phyloP scores from a whole-genome alignment of 1,140 invertebrate species.

The Magallana ariakensis region DNA sequence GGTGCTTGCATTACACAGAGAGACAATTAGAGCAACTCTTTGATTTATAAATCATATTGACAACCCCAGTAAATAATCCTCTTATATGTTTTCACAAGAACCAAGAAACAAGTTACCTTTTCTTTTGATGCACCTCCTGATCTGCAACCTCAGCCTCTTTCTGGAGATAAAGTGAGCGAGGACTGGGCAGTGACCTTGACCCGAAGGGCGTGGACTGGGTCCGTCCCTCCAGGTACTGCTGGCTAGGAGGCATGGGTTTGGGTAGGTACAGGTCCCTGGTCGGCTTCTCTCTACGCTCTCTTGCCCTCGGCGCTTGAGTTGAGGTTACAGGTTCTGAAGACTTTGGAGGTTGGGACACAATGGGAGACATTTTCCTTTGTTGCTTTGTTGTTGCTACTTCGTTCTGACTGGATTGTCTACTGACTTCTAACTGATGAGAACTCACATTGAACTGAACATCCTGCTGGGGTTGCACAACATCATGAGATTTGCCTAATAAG shows the following conservation, averaged over 20 bases:
- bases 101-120: neutral
- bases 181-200: conserved; percentile 57
- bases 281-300: neutral
- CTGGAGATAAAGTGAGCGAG: conserved; percentile 45
- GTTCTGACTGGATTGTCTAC: neutral
- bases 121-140: conserved; percentile 6
- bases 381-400: conserved; percentile 37
- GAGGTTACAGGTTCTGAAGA: neutral
- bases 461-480: neutral
- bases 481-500: conserved; percentile 1
- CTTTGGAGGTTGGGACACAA: neutral
- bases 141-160: conserved; percentile 1
- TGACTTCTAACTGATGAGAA: conserved; percentile 19
- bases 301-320: neutral
- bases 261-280: conserved; percentile 52
- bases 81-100: neutral
- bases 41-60: neutral
- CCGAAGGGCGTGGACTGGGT: conserved; percentile 38
- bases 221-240: conserved; percentile 62
- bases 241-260: conserved; percentile 64
- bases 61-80: neutral
- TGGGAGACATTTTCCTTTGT: neutral
- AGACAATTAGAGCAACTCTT: neutral
- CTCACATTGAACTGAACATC: neutral
- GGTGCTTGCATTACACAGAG: neutral